Conservation (phyloP, 2,113 vertebrate species). For the Spheniscus mendiculus region DNA sequence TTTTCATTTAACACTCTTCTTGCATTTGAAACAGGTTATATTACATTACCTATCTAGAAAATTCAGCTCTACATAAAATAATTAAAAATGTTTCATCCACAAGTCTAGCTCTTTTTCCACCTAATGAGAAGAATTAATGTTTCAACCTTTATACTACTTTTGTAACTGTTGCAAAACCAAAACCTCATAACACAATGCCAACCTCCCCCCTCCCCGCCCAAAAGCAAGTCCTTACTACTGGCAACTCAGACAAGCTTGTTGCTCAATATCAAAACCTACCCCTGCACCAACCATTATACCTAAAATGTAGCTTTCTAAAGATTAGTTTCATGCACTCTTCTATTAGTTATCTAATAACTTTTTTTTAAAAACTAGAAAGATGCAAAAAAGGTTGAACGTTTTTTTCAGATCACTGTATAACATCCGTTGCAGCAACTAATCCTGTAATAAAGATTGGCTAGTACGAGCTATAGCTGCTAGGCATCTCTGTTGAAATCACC, state of each 20-base stretch:
- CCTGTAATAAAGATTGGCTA: not conserved
- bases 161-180: not conserved
- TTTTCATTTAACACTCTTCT: not conserved
- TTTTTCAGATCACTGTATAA: not conserved
- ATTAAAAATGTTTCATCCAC: constrained; percentile 19
- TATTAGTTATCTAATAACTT: not conserved
- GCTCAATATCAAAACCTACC: not conserved
- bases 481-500: not conserved
- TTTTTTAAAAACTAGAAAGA: not conserved
- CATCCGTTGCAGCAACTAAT: not conserved
- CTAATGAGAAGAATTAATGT: not conserved
- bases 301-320: not conserved
- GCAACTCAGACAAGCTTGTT: not conserved
- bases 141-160: not conserved
- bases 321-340: not conserved
- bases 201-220: not conserved
- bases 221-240: not conserved
- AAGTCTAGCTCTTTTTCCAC: not conserved
- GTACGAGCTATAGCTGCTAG: not conserved
- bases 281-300: not conserved
- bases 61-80: not conserved
- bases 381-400: not conserved
- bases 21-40: not conserved
- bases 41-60: not conserved
- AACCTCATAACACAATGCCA: not conserved